phyloP scores from a whole-genome alignment of 2,888 invertebrate species.

The Drosophila mettleri region DNA sequence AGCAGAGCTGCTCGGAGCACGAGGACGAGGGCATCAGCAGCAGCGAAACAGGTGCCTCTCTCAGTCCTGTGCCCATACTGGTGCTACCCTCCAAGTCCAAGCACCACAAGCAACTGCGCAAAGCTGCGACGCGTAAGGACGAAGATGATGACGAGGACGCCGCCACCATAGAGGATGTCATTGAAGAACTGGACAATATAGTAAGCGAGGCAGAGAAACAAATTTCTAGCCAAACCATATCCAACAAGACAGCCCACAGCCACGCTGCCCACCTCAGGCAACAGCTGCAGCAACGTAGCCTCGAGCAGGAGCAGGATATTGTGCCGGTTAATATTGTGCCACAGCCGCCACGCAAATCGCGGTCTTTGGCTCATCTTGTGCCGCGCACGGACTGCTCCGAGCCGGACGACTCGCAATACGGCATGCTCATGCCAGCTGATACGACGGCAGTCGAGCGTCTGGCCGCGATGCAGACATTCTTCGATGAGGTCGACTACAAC shows the following conservation, averaged over 20 bases:
- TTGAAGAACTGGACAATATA: slow-evolving; percentile 93
- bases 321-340: slow-evolving; percentile 92
- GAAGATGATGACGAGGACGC: slow-evolving; percentile 86
- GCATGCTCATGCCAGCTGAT: slow-evolving; percentile 83
- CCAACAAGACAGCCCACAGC: background rate
- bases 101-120: slow-evolving; percentile 71
- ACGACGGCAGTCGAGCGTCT: slow-evolving; percentile 68
- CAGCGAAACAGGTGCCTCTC: slow-evolving; percentile 89
- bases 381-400: slow-evolving; percentile 86
- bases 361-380: slow-evolving; percentile 90
- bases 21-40: slow-evolving; percentile 96
- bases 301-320: slow-evolving; percentile 88
- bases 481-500: slow-evolving; percentile 82
- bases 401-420: slow-evolving; percentile 84
- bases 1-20: slow-evolving; percentile 89
- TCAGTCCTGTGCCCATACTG: slow-evolving; percentile 89
- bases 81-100: slow-evolving; percentile 79
- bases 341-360: slow-evolving; percentile 91
- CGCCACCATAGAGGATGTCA: slow-evolving; percentile 94
- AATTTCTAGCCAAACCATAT: slow-evolving; percentile 76
- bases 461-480: slow-evolving; percentile 82
- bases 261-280: background rate
- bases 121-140: slow-evolving; percentile 19
- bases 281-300: slow-evolving; percentile 55
- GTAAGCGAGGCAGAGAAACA: slow-evolving; percentile 93